Evolutionary conservation across 2,888 invertebrate genomes (phyloP), one percentile per base, ranked within the genome.

Genomic region (Dasysyrphus albostriatus): DNA sequence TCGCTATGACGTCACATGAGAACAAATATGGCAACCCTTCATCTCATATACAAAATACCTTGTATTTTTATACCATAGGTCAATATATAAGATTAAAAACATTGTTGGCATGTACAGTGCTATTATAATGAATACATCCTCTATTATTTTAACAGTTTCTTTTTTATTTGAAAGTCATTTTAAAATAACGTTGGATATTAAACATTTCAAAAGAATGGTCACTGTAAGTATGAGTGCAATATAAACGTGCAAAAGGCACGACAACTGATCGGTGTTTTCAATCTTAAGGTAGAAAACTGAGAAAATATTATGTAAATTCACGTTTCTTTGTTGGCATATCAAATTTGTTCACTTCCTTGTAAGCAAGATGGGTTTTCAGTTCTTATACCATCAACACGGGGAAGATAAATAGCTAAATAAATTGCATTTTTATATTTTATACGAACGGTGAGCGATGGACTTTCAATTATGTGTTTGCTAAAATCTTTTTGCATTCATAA

Each of bases 301-400:
- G 42, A 51, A 39, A 37, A 42, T 54, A 42, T 80, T 80, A 80
- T 42, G 74, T 74, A 79, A 79, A 72, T 34, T 49, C 42, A 44
- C 37, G 47, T 65, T 54, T 14, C 24, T 39, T 49, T 0, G 16
- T 49, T 73, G 58, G 37, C 73, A 74, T 49, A 59, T 80, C 49
- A 14, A 39, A 51, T 74, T 67, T 32, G 47, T 59, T 59, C 79
- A 73, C 39, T 73, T 47, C n/a, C 58, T 58, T 49, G 67, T 67
- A 44, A 56, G 75, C 47, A 42, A 67, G 49, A 29, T 19, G 9
- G 4, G 19, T 58, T 65, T 65, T 65, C 16, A 42, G 5, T 12
- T 56, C 44, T 19, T n/a, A 32, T 24, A 32, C 14, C 37, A n/a
- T n/a, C n/a, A 14, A 7, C 29, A 37, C 9, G n/a, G 14, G 3